Base-by-base conservation (phyloP, 1,140 invertebrate genomes). In the Augochlora pura region DNA sequence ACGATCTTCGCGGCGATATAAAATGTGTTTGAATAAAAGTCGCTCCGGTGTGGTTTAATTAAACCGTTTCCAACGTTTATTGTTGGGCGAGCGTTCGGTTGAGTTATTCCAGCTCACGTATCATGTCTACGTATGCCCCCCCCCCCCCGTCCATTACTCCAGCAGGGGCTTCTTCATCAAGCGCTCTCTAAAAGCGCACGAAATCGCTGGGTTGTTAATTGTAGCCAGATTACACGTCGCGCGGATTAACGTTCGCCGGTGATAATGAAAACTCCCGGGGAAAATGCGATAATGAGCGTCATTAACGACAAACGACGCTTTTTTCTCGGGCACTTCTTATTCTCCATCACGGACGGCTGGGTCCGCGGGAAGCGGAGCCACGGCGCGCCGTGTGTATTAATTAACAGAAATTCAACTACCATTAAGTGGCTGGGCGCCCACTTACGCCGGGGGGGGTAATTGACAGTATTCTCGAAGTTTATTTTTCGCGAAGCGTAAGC, bases 291-390 rank as follows among this genome's bases (percentile, higher is more conserved):
- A 68, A 76, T 39, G 64, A 76, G 64, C 38, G 52, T 59, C 52
- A 59, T 76, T 76, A 76, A 76, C 73, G 52, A 57, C 38, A 68
- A 67, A 59, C 64, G 73, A 46, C 14, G 73, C 23, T n/a, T n/a
- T 46, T 46, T 59, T 68, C 64, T 42, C 64, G n/a, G 12, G 16
- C 49, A 27, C 52, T 68, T 68, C 49, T 68, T 67, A 76, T 42
- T 67, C 64, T n/a, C 3, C 18, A n/a, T 3, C 52, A 59, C 18
- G 25, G 52, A 10, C 67, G 21, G 21, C 25, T 75, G 49, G 23
- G 32, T 27, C 4, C 16, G 5, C 9, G 21, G 27, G 42, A 6
- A 12, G n/a, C 42, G 18, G 23, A 4, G 10, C 27, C 16, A 18
- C 23, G n/a, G n/a, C n/a, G n/a, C 14, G 10, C 0, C 42, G 32